phyloP scores from a whole-genome alignment of 2,888 invertebrate species.

The Aporophyla lueneburgensis region DNA sequence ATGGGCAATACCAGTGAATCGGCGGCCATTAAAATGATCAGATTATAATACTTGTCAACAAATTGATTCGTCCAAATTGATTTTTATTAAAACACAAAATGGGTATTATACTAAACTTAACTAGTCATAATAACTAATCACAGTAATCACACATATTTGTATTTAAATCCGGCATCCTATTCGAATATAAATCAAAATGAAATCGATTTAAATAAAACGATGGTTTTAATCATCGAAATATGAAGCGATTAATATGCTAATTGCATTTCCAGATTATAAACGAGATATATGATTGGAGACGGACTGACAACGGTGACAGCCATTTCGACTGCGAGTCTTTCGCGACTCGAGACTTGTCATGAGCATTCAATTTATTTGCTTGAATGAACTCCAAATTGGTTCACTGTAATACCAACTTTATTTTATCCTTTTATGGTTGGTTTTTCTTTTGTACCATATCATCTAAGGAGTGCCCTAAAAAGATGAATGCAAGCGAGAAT shows the following conservation, averaged over 20 bases:
- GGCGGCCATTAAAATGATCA: slow-evolving; percentile 29
- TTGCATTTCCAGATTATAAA: slow-evolving; percentile 81
- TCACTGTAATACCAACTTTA: slow-evolving; percentile 41
- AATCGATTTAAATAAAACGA: slow-evolving; percentile 65
- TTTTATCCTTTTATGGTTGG: background rate
- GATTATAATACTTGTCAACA: slow-evolving; percentile 49
- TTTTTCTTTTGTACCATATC: slow-evolving; percentile 19
- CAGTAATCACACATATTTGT: slow-evolving; percentile 45
- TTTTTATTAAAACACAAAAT: slow-evolving; percentile 47
- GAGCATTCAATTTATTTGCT: slow-evolving; percentile 66
- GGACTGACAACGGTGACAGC: slow-evolving; percentile 69
- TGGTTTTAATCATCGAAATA: slow-evolving; percentile 75
- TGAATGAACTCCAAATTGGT: slow-evolving; percentile 48
- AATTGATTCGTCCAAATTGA: slow-evolving; percentile 46
- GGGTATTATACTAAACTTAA: slow-evolving; percentile 35
- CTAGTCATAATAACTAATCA: slow-evolving; percentile 44
- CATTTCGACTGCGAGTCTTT: slow-evolving; percentile 65
- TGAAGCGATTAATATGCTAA: slow-evolving; percentile 86
- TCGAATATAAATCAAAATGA: slow-evolving; percentile 66
- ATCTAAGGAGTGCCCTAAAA: slow-evolving; percentile 63
- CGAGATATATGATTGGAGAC: slow-evolving; percentile 80
- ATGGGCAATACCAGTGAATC: slow-evolving; percentile 19
- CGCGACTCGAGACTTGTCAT: slow-evolving; percentile 67
- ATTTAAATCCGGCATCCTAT: slow-evolving; percentile 53
- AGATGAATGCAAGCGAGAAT: slow-evolving; percentile 78